Evolutionary conservation across 2,888 invertebrate genomes (phyloP).

Genomic region (Drosophila tripunctata): DNA sequence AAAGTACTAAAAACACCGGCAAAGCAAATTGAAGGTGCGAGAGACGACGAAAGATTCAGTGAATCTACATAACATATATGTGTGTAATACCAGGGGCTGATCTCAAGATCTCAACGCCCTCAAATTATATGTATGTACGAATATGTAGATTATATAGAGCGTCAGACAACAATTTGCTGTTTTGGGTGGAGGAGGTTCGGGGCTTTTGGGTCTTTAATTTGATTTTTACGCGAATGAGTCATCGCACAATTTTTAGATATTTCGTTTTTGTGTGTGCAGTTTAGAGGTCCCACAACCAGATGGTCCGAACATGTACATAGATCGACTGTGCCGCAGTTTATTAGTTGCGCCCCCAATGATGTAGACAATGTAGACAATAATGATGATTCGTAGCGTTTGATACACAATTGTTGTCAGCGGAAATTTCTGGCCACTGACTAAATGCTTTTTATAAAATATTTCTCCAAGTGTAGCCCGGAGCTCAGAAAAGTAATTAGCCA

Average conservation of each 20-base stretch:
- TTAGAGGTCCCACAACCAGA: slow-evolving; percentile 57
- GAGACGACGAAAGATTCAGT: slow-evolving; percentile 12
- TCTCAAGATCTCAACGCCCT: slow-evolving; percentile 29
- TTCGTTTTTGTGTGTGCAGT: slow-evolving; percentile 40
- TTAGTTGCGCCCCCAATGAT: slow-evolving; percentile 45
- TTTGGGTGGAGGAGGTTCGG: background rate
- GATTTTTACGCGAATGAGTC: slow-evolving; percentile 65
- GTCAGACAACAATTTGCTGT: slow-evolving; percentile 23
- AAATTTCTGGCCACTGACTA: slow-evolving; percentile 47
- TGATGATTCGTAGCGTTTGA: slow-evolving; percentile 26
- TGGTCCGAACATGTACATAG: slow-evolving; percentile 54
- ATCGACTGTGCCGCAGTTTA: slow-evolving; percentile 28
- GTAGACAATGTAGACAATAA: slow-evolving; percentile 20
- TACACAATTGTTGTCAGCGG: slow-evolving; percentile 68
- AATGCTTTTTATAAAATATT: background rate
- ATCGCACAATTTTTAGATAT: slow-evolving; percentile 72
- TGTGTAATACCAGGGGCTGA: slow-evolving; percentile 34
- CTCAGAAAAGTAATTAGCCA: slow-evolving; percentile 5
- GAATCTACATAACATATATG: no score
- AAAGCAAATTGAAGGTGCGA: slow-evolving; percentile 44
- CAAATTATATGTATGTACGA: slow-evolving; percentile 24
- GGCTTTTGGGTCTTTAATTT: slow-evolving; percentile 46
- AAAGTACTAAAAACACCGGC: slow-evolving; percentile 40
- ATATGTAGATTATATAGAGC: slow-evolving; percentile 13
- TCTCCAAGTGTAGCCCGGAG: slow-evolving; percentile 9